Percentiles rank a stretch among this genome's conserved stretches.
Evolutionary conservation across 1,140 invertebrate genomes (phyloP).

Genomic region (Pachypeltis micranthus): DNA sequence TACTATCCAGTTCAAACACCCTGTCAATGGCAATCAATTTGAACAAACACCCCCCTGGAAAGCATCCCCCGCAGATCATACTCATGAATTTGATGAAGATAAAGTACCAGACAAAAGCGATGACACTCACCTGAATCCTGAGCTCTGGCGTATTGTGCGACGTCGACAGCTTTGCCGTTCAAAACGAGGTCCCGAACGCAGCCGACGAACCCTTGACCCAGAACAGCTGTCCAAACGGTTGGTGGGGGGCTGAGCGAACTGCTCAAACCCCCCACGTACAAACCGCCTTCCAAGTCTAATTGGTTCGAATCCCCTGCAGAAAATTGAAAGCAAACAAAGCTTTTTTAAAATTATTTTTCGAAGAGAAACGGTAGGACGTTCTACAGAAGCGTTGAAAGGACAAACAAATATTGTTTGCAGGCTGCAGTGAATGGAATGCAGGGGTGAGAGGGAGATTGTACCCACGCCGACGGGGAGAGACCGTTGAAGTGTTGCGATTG

Average conservation of each 20-base stretch:
- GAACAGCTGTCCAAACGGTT: conserved; percentile 78
- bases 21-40: not conserved
- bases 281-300: conserved; percentile 74
- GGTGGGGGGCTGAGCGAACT: conserved; percentile 62
- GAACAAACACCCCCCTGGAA: not conserved
- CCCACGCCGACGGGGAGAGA: too few species aligned
- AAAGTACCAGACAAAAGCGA: too few species aligned
- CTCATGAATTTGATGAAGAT: too few species aligned
- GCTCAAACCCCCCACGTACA: conserved; percentile 82
- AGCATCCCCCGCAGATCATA: not conserved
- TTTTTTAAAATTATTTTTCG: too few species aligned
- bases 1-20: not conserved
- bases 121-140: conserved; percentile 67
- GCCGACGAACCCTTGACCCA: conserved; percentile 86
- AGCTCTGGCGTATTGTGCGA: conserved; percentile 74
- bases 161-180: conserved; percentile 83
- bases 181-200: conserved; percentile 87
- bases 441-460: too few species aligned
- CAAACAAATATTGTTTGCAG: too few species aligned
- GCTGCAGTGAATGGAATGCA: too few species aligned
- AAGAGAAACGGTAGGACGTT: too few species aligned
- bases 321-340: too few species aligned
- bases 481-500: too few species aligned
- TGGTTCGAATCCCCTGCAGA: conserved; percentile 75
- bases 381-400: too few species aligned